phyloP scores from a whole-genome alignment of 2,888 invertebrate species.

The Trimorus sp. region DNA sequence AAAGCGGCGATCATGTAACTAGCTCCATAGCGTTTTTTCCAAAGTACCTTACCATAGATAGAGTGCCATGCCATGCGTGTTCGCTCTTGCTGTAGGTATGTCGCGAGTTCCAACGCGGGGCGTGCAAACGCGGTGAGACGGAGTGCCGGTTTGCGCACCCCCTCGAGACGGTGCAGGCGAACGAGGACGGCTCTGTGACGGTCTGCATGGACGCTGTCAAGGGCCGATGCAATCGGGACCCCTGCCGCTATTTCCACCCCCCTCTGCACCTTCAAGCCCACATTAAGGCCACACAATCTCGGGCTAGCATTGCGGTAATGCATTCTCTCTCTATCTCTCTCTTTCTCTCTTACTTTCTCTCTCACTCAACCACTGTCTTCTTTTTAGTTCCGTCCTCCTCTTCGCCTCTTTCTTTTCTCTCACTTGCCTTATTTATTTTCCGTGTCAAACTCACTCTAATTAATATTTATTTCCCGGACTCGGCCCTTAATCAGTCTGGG shows the following conservation, averaged over 20 bases:
- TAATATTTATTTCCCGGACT: constrained; percentile 17
- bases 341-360: no score
- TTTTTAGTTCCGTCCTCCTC: constrained; percentile 64
- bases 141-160: constrained; percentile 99
- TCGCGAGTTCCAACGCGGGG: constrained; percentile 99
- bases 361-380: no score
- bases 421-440: constrained; percentile 69
- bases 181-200: constrained; percentile 99
- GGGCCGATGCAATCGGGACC: constrained; percentile 99
- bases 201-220: constrained; percentile 99
- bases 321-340: constrained; percentile 80
- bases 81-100: constrained; percentile 91
- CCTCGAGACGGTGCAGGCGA: constrained; percentile 97
- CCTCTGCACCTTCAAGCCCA: constrained; percentile 99
- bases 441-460: constrained; percentile 51
- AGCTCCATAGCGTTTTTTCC: constrained; percentile 66
- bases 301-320: constrained; percentile 84
- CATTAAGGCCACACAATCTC: constrained; percentile 99
- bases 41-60: constrained; percentile 76
- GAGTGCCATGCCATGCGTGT: constrained; percentile 82
- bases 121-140: constrained; percentile 98
- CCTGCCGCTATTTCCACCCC: constrained; percentile 99
- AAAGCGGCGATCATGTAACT: constrained; percentile 62
- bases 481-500: not conserved
- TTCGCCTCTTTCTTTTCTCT: constrained; percentile 67